These are phyloP conservation scores for Corvus hawaiiensis DNA, from an alignment of 2,113 vertebrate species.

Conservation along the genomic window DNA sequence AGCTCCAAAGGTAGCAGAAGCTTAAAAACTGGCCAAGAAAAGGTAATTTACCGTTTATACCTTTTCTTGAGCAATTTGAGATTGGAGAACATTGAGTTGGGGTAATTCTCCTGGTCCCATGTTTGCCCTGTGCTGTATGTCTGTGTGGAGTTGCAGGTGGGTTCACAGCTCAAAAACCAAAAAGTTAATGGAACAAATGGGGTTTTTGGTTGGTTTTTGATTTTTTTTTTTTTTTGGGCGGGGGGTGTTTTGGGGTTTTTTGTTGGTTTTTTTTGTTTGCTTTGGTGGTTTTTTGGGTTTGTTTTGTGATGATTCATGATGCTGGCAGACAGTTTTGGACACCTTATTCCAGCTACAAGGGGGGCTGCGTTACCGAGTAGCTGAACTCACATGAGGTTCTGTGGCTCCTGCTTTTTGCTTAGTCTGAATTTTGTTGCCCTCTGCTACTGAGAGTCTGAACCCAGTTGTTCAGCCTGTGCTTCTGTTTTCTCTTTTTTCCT, in stretches of 20 bases:
- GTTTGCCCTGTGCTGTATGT: not conserved
- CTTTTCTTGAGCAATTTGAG: not conserved
- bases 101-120: accelerated
- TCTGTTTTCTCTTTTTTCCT: not conserved
- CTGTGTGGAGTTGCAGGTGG: not conserved
- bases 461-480: not conserved
- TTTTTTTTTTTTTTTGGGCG: too few relatives aligned
- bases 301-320: not conserved
- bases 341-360: not conserved
- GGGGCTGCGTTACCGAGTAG: not conserved
- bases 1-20: not conserved
- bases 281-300: not conserved
- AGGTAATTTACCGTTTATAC: not conserved
- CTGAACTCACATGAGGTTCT: not conserved
- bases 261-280: not conserved
- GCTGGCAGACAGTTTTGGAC: not conserved
- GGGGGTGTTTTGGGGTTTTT: not conserved
- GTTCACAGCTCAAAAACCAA: not conserved
- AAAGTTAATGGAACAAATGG: not conserved
- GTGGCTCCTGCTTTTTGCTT: not conserved
- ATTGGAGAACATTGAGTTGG: not conserved
- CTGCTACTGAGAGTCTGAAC: not conserved
- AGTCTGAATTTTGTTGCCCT: not conserved
- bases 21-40: not conserved
- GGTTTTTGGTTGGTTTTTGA: not conserved